These are phyloP conservation scores for Ceratina calcarata DNA, from an alignment of 1,140 invertebrate genomes.

Conservation along the genomic window DNA sequence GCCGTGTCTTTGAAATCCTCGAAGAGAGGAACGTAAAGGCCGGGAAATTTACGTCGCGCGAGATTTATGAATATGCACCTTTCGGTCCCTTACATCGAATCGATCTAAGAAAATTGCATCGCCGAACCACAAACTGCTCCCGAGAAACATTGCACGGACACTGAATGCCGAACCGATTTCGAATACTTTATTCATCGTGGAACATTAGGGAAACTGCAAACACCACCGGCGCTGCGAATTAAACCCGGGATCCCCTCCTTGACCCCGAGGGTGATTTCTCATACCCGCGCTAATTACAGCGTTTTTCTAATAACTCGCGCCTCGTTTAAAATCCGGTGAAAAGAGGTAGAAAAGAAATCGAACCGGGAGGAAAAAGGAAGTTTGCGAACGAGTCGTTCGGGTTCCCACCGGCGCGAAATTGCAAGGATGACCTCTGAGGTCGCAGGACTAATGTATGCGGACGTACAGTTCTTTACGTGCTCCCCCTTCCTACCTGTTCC, in stretches of 20 bases:
- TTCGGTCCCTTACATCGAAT: neutral
- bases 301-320: conserved; percentile 54
- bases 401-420: conserved; percentile 66
- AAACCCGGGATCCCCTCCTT: neutral
- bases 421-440: conserved; percentile 66
- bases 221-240: neutral
- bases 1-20: conserved; percentile 30
- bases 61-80: conserved; percentile 55
- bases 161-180: neutral
- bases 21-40: conserved; percentile 40
- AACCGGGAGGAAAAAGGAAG: conserved; percentile 17
- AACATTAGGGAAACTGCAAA: neutral
- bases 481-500: conserved; percentile 26
- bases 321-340: neutral
- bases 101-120: neutral
- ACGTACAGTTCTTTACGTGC: conserved; percentile 67
- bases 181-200: neutral
- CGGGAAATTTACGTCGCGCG: conserved; percentile 45
- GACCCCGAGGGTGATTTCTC: conserved; percentile 44
- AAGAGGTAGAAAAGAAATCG: neutral
- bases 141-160: too few relatives aligned
- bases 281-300: conserved; percentile 10
- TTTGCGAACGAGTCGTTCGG: conserved; percentile 39
- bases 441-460: conserved; percentile 68
- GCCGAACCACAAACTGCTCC: too few relatives aligned